Conservation (phyloP, 2,888 invertebrate genomes). For the Leucozona laternaria region DNA sequence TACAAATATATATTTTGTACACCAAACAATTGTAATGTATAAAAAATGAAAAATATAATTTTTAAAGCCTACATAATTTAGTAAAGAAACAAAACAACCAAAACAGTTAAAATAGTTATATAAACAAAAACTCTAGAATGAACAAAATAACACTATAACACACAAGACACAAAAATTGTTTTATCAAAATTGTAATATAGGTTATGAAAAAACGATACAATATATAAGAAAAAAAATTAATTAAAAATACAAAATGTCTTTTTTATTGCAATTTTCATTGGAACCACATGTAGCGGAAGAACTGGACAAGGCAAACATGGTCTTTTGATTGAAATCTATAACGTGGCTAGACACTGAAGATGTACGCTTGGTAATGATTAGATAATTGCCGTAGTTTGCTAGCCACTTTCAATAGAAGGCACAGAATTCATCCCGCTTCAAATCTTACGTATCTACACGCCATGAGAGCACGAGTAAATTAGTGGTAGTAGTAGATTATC, state of each 20-base stretch:
- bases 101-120: constrained; percentile 45
- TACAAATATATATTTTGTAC: constrained; percentile 36
- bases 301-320: no score
- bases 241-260: constrained; percentile 30
- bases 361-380: no score
- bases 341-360: no score
- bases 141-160: constrained; percentile 51
- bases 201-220: constrained; percentile 57
- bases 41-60: constrained; percentile 9
- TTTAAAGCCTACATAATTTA: constrained; percentile 26
- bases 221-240: constrained; percentile 60
- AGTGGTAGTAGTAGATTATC: no score
- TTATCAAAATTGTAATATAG: constrained; percentile 64
- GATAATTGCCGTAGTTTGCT: no score
- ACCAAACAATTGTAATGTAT: constrained; percentile 1
- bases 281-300: background rate
- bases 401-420: no score
- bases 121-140: constrained; percentile 46
- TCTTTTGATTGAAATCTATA: no score
- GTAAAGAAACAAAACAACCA: constrained; percentile 4
- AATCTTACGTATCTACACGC: no score
- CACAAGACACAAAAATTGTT: constrained; percentile 29
- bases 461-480: no score
- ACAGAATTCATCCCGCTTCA: no score
- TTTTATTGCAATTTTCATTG: background rate